Evolutionary conservation across 2,888 invertebrate genomes (phyloP), one percentile per base, ranked within the genome.

Genomic region (Molorchus minor): DNA sequence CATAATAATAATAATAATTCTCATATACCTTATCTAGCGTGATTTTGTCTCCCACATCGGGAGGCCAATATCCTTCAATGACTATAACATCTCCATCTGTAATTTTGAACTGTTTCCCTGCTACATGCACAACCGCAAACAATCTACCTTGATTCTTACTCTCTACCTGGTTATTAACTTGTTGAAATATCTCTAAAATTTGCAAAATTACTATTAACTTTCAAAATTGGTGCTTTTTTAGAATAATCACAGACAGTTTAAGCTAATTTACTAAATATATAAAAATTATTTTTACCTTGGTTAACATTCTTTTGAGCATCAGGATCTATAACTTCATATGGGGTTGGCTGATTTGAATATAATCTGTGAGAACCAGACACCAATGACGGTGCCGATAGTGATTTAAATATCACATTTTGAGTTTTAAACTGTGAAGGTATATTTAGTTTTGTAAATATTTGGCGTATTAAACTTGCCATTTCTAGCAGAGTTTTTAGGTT

Each of bases 11-110:
- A 10, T 53, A 29, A 10, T 25, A 20, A 8, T 33, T 49, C 35
- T 12, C 52, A 58, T 53, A 58, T 72, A 84, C 91, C 83, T 96
- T 96, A 72, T 95, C 93, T 43, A 95, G 80, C 62, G 85, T 87
- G 51, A 96, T 86, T 79, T 87, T 81, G 74, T 95, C 94, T 0
- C 94, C 93, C 54, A 87, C 84, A 49, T 86, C 87, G 1, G 94
- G 93, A 21, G 92, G 90, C 93, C 94, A 94, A 73, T 88, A 87
- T 0, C 93, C 93, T 80, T 92, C 90, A 0, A 95, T 82, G 0
- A 94, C 84, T 20, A 96, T 84, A 2, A 95, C 82, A 80, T 96
- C 96, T n/a, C 91, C 93, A 57, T 88, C 84, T 0, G 94, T 93
- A 0, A 96, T 84, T 80, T 93, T 90, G 80, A 89, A 92, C 74